Base-by-base conservation (phyloP, 1,140 invertebrate genomes). In the Drosophila guanche region DNA sequence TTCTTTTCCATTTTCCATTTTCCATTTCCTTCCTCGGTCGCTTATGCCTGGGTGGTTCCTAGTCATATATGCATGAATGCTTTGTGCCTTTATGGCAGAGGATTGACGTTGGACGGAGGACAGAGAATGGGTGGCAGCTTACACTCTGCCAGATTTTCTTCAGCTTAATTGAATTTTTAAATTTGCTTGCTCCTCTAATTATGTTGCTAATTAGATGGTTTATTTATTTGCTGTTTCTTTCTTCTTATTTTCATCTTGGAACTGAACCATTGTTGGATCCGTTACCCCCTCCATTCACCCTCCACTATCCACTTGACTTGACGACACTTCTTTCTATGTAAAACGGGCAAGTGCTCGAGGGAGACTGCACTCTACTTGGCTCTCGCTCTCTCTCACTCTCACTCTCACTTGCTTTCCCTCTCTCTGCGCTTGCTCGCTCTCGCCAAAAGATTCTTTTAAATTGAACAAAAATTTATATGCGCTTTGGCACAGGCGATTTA, bases 401-500 rank as follows among this genome's bases (percentile, higher is more conserved):
- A 10, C n/a, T 46, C 47, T 50, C 37, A 53, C 40, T 52, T 43
- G 46, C 40, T 22, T n/a, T 29, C 33, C 29, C 29, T 37, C n/a
- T 46, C 40, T 46, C 43, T 67, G 53, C 43, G 60, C 57, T 47
- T 56, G 41, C 57, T 58, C 66, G 54, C 52, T 65, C 50, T 75
- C 66, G 16, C 10, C 10, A 37, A 56, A 71, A 83, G 70, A 75
- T 84, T 90, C 65, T 75, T 89, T 90, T 84, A 90, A 90, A 89
- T 90, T 90, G 89, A 90, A 89, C 76, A 84, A 86, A 88, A 90
- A 88, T 90, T 89, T 90, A 90, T 90, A 90, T 88, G 83, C 81
- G 85, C 85, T 90, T 90, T 91, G 83, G 83, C 83, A 91, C 90
- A 90, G 83, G 73, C 90, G 89, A 91, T 91, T 91, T 91, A 90